phyloP scores from a whole-genome alignment of 2,797 vertebrate genomes.

The Sparus aurata region DNA sequence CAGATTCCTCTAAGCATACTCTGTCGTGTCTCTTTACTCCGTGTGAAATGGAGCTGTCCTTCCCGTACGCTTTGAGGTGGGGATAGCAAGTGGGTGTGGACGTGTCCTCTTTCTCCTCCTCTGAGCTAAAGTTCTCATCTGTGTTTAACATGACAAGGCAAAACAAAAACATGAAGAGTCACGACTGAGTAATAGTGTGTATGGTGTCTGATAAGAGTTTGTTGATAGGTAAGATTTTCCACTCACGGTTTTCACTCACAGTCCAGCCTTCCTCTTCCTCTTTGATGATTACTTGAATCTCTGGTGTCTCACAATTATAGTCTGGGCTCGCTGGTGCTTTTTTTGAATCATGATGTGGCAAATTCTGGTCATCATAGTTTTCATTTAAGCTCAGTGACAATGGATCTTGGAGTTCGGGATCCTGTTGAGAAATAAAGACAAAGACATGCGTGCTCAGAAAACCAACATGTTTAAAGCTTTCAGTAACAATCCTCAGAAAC shows the following conservation, averaged over 20 bases:
- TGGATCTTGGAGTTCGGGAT: conserved; percentile 69
- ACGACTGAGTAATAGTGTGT: background rate
- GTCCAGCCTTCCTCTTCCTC: conserved; percentile 77
- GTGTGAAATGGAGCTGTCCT: conserved; percentile 21
- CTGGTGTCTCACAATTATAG: conserved; percentile 58
- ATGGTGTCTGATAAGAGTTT: conserved; percentile 1
- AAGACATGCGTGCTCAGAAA: background rate
- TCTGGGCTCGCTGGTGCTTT: conserved; percentile 40
- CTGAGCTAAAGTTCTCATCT: conserved; percentile 57
- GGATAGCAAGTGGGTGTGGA: conserved; percentile 10
- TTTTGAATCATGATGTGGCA: conserved; percentile 24
- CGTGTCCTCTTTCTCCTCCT: conserved; percentile 37
- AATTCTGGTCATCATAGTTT: conserved; percentile 49
- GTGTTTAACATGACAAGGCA: conserved; percentile 22
- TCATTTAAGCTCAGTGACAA: conserved; percentile 62
- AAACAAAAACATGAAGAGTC: conserved; percentile 18
- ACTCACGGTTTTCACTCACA: conserved; percentile 75
- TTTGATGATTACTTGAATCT: conserved; percentile 71
- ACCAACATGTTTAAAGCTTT: background rate
- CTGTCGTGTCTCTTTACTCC: conserved; percentile 27
- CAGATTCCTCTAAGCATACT: conserved; percentile 24
- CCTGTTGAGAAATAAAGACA: conserved; percentile 42
- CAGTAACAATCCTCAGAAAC: background rate
- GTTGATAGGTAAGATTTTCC: conserved; percentile 31
- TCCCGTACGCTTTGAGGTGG: conserved; percentile 22